Evolutionary conservation across 2,888 invertebrate genomes (phyloP), one percentile per base, ranked within the genome.

Genomic region (Schrankia costaestrigalis): DNA sequence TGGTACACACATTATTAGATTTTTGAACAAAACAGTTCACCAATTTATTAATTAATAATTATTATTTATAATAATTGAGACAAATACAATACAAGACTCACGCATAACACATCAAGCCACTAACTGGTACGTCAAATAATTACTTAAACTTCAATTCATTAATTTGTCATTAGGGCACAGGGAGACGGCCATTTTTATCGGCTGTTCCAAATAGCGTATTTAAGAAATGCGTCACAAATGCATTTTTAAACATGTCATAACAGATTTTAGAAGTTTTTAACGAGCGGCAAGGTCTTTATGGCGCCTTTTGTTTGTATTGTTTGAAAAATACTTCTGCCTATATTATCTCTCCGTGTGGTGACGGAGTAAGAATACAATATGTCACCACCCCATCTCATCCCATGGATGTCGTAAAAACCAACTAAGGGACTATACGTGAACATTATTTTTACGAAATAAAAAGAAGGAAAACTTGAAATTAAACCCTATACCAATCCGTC

Each of bases 101-200:
- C n/a, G n/a, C 54, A 48, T 54, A 34, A 63, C 38, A 48, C 36
- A 35, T 45, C 42, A 47, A 48, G 45, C 42, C 54, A 61, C 56
- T 27, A 29, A 62, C 55, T 56, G 46, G 38, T 72, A 46, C 75
- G 74, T 42, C 48, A 31, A 35, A 41, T 62, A 58, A 71, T 70
- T 65, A 69, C 46, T 51, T 58, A 61, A 64, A 52, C 38, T 58
- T 60, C 63, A 71, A 56, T 54, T 68, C 66, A 83, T 84, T 82
- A 78, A 79, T 78, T 73, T 69, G 55, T 75, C 78, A 76, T 85
- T 84, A 85, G 51, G 45, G 30, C 41, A 25, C 43, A 36, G 45
- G 31, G 46, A 31, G 46, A 43, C 53, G 49, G 47, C 51, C 52
- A 62, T 62, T 56, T 75, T 37, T 76, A 77, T 75, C 75, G 46